These are phyloP conservation scores for Lordiphosa andalusiaca DNA, from an alignment of 2,888 invertebrate genomes.

Conservation along the genomic window DNA sequence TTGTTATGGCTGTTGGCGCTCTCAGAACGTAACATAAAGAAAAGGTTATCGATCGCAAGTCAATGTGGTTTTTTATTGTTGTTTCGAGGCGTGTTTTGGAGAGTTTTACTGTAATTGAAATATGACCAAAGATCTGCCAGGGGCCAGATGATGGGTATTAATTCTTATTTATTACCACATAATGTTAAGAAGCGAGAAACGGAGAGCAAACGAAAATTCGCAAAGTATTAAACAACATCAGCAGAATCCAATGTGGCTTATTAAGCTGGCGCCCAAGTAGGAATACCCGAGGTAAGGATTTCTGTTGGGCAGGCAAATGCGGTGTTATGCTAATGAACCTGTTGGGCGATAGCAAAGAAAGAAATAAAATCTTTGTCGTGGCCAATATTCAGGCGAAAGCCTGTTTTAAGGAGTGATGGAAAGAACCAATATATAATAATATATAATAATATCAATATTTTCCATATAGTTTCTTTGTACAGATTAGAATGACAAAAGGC, in stretches of 20 bases:
- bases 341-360: no score
- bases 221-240: conserved; percentile 1
- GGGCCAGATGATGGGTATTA: conserved; percentile 41
- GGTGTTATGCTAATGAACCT: no score
- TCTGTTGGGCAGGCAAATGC: no score
- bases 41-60: conserved; percentile 61
- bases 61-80: conserved; percentile 29
- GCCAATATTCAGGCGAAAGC: no score
- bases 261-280: no score
- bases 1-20: conserved; percentile 35
- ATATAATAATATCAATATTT: no score
- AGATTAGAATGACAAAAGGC: no score
- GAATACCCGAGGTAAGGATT: no score
- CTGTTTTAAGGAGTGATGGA: no score
- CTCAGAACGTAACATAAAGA: conserved; percentile 4
- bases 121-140: conserved; percentile 47
- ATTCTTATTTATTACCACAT: conserved; percentile 38
- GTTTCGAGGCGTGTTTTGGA: conserved; percentile 51
- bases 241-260: background rate
- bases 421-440: no score
- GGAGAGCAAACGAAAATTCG: background rate
- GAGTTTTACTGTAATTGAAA: conserved; percentile 60
- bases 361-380: no score
- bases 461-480: no score
- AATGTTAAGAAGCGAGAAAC: background rate